Evolutionary conservation across 2,888 invertebrate genomes (phyloP).

Genomic region (Aphrophora alni): DNA sequence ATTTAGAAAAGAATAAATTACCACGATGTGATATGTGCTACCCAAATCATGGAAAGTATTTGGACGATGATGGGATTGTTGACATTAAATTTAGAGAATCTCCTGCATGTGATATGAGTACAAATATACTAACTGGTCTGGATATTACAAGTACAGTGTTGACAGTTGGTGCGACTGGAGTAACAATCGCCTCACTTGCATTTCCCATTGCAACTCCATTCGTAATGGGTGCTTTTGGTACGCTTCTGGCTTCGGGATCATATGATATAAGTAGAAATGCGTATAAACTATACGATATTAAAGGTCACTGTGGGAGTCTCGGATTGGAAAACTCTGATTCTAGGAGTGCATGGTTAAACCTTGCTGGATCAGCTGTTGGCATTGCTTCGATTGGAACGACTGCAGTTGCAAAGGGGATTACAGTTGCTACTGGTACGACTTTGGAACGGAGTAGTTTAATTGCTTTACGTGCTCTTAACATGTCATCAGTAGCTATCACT

Average conservation of each 20-base stretch:
- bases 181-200: constrained; percentile 33
- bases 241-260: constrained; percentile 35
- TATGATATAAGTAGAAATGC: constrained; percentile 35
- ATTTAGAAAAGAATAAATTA: constrained; percentile 35
- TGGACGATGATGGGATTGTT: constrained; percentile 28
- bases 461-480: constrained; percentile 32
- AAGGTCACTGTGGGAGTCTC: constrained; percentile 31
- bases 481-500: constrained; percentile 36
- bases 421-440: constrained; percentile 22
- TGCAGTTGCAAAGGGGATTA: constrained; percentile 31
- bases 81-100: constrained; percentile 30
- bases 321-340: constrained; percentile 37
- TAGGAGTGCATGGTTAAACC: constrained; percentile 34
- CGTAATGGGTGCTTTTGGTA: constrained; percentile 37
- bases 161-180: constrained; percentile 36
- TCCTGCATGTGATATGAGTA: constrained; percentile 32
- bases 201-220: constrained; percentile 33
- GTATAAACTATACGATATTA: constrained; percentile 33
- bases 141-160: constrained; percentile 37
- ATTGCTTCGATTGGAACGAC: constrained; percentile 37
- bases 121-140: constrained; percentile 27
- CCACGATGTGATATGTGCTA: constrained; percentile 36
- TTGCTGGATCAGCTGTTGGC: constrained; percentile 32
- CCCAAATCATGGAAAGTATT: constrained; percentile 28
- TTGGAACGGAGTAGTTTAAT: constrained; percentile 25